phyloP scores from a whole-genome alignment of 2,113 vertebrate species.

The Prolemur simus region DNA sequence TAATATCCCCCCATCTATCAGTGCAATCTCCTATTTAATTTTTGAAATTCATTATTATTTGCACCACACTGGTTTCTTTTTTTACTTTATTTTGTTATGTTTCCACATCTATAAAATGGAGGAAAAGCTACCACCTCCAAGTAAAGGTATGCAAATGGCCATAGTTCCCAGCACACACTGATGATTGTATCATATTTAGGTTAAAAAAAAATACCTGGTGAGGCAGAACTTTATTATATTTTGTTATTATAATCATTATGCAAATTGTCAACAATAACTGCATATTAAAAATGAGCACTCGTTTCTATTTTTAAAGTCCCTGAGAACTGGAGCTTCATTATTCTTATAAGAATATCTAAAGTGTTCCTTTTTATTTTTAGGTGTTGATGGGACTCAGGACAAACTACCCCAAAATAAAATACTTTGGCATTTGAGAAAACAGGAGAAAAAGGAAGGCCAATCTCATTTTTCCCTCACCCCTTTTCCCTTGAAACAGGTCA shows the following conservation, averaged over 20 bases:
- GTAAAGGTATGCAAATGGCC: neutral
- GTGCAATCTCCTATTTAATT: neutral
- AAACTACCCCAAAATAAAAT: neutral
- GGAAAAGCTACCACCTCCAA: neutral
- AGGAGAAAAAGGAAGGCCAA: rapidly evolving
- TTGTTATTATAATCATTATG: neutral
- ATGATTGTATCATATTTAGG: neutral
- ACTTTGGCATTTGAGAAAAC: neutral
- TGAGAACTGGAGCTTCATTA: neutral
- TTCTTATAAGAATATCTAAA: neutral
- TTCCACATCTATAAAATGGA: neutral
- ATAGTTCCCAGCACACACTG: neutral
- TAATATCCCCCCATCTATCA: neutral
- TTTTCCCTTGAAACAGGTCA: neutral
- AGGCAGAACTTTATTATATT: neutral
- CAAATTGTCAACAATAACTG: neutral
- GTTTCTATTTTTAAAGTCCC: neutral
- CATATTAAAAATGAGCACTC: neutral
- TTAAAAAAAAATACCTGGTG: neutral
- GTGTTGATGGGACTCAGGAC: neutral
- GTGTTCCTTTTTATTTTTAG: too few relatives aligned
- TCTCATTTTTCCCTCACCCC: rapidly evolving
- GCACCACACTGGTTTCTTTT: neutral
- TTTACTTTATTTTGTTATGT: neutral
- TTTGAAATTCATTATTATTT: neutral